Evolutionary conservation across 2,888 invertebrate species (phyloP), one percentile per base, ranked within the genome.

Genomic region (Troides helena): DNA sequence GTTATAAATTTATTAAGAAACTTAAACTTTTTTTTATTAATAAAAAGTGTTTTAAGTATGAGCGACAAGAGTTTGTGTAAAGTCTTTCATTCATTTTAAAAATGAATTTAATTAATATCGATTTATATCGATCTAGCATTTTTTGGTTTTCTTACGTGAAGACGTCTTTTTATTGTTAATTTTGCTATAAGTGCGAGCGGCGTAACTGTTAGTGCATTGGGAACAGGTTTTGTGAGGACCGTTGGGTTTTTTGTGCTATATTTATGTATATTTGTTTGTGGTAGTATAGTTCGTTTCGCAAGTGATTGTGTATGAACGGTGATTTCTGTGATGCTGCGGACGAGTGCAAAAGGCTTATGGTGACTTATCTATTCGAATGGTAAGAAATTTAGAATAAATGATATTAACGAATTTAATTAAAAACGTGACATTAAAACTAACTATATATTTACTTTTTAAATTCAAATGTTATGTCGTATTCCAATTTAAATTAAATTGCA

Each of bases 151-250:
- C 79, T 85, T 84, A 81, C 82, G 81, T 78, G 77, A 77, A 79
- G 78, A 80, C 82, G 80, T 82, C 80, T 80, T 80, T 72, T 74
- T 71, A 71, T 83, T 79, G 78, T 81, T 82, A 82, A 85, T 87
- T 89, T 88, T 88, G 86, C 90, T 87, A 89, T 85, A 88, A 88
- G 86, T 88, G 86, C 82, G 78, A 76, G 75, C 76, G 74, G 79
- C 81, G 81, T 82, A 78, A 78, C 84, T 84, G 81, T 79, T 78
- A 79, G 80, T 83, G 80, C 75, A 74, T 75, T 76, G 76, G 80
- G 81, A 89, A 91, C 89, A 81, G 87, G 91, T 90, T 91, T 84
- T 80, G 73, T 79, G 78, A 77, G 81, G 81, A 85, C 89, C 87
- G 88, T 89, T 88, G 84, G 79, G 83, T 87, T 87, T 88, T 86